These are phyloP conservation scores for Corythoichthys intestinalis DNA, from an alignment of 2,113 vertebrate species.

Conservation along the genomic window DNA sequence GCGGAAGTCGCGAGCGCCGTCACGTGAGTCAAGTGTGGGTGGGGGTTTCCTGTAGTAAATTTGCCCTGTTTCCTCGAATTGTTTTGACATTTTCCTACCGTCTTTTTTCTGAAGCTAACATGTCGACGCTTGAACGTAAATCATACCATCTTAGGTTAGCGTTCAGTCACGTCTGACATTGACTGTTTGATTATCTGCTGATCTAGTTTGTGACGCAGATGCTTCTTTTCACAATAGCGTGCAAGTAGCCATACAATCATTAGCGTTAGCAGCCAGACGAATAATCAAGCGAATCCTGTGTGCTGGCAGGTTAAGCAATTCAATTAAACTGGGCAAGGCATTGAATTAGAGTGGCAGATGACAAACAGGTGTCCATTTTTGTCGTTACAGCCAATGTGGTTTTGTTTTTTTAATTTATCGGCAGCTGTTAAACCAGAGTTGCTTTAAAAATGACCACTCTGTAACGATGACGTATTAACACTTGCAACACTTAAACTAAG, in stretches of 20 bases:
- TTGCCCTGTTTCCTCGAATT: not conserved
- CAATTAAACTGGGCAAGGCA: not conserved
- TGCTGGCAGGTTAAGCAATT: not conserved
- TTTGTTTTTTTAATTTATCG: not conserved
- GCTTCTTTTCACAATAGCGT: not conserved
- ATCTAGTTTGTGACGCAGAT: not conserved
- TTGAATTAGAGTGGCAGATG: not conserved
- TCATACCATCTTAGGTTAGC: slow-evolving; percentile 47
- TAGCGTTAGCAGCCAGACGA: not conserved
- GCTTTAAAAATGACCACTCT: too few species aligned
- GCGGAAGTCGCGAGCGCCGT: slow-evolving; percentile 32
- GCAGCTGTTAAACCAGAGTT: too few species aligned
- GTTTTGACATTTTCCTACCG: not conserved
- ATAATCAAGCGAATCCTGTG: not conserved
- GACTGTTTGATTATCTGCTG: slow-evolving; percentile 6
- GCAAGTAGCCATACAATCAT: not conserved
- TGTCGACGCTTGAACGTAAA: slow-evolving; percentile 25
- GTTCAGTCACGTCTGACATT: not conserved
- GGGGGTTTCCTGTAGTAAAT: not conserved
- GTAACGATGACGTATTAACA: too few species aligned
- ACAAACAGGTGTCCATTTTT: not conserved
- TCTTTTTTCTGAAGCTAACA: not conserved
- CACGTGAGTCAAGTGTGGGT: slow-evolving; percentile 28
- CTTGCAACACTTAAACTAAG: too few species aligned
- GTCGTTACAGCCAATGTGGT: slow-evolving; percentile 7